Conservation (phyloP, 2,113 vertebrate genomes). For the Sinocyclocheilus anshuiensis region DNA sequence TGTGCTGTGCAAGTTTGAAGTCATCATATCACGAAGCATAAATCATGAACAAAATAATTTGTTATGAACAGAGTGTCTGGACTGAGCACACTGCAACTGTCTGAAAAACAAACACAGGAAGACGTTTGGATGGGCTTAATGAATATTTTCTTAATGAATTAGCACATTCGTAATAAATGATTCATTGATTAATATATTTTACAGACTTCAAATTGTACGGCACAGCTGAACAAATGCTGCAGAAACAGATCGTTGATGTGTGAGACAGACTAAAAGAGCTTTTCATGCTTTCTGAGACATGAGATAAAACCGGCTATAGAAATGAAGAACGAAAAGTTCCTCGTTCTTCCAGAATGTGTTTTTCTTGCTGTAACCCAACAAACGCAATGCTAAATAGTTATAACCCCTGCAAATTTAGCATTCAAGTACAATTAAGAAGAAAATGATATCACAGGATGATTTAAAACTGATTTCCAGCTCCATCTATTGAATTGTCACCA, state of each 20-base stretch:
- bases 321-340: not conserved
- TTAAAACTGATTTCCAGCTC: not conserved
- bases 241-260: not conserved
- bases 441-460: not conserved
- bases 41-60: not conserved
- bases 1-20: not conserved
- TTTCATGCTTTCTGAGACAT: not conserved
- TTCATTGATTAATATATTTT: constrained; percentile 6
- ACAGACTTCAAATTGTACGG: not conserved
- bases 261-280: not conserved
- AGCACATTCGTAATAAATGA: constrained; percentile 19
- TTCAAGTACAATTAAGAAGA: not conserved
- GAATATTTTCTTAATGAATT: constrained; percentile 19
- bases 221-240: not conserved
- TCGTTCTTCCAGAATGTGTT: not conserved
- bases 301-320: not conserved
- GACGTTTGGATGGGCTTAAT: not conserved
- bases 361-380: not conserved
- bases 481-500: not conserved
- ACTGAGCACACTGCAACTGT: constrained; percentile 1
- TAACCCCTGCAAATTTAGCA: not conserved
- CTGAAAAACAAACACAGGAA: not conserved
- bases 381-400: not conserved
- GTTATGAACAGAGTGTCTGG: not conserved
- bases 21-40: not conserved